These are phyloP conservation scores for Melangyna quadrimaculata DNA, from an alignment of 2,888 invertebrate species.

Conservation along the genomic window DNA sequence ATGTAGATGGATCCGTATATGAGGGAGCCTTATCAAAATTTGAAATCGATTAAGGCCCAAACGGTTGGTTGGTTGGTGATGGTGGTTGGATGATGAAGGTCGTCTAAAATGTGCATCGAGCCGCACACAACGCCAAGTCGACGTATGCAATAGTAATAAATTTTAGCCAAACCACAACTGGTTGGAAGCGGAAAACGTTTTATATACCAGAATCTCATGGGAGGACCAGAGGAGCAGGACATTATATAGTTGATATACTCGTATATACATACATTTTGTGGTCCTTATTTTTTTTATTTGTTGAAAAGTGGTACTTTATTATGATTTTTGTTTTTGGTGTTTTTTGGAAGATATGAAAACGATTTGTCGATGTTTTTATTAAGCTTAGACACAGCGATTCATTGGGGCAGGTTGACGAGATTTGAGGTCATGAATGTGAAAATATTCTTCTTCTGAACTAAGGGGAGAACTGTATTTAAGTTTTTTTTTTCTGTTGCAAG, in stretches of 20 bases:
- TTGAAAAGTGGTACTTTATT: background rate
- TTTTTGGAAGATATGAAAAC: constrained; percentile 50
- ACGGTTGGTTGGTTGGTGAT: background rate
- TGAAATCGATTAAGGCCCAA: constrained; percentile 68
- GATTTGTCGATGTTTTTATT: constrained; percentile 61
- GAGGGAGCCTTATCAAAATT: constrained; percentile 61
- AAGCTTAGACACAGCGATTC: background rate
- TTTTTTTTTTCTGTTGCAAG: background rate
- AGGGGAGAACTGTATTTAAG: background rate
- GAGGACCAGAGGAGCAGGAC: background rate
- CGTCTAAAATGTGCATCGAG: constrained; percentile 26
- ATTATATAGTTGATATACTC: background rate
- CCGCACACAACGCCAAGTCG: constrained; percentile 2
- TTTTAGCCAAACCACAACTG: constrained; percentile 59
- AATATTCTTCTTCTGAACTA: constrained; percentile 15
- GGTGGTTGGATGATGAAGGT: constrained; percentile 6
- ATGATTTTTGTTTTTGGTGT: constrained; percentile 2
- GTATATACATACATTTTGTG: too few relatives aligned
- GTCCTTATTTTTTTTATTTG: background rate
- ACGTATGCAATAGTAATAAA: constrained; percentile 56
- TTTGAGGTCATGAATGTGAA: constrained; percentile 46
- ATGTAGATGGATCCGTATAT: background rate
- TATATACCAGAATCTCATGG: constrained; percentile 2
- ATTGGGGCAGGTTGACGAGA: constrained; percentile 9
- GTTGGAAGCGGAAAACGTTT: constrained; percentile 29